phyloP scores from a whole-genome alignment of 1,140 invertebrate genomes.

The Manduca sexta region DNA sequence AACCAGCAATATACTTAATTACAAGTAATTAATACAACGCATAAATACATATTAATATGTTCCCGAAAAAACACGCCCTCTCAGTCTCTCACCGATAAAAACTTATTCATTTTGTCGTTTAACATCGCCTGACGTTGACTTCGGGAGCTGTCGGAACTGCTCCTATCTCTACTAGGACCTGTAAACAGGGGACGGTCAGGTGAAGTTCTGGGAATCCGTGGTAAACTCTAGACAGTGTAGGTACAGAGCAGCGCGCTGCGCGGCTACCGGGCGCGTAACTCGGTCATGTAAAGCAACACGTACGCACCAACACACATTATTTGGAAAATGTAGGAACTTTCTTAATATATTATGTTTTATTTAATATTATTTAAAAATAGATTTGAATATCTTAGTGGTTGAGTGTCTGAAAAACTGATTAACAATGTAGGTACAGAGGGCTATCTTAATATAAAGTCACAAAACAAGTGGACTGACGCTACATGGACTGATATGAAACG shows the following conservation, averaged over 20 bases:
- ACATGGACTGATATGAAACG: constrained; percentile 46
- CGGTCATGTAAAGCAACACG: constrained; percentile 23
- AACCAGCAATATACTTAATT: constrained; percentile 54
- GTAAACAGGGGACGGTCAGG: constrained; percentile 47
- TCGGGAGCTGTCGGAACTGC: constrained; percentile 77
- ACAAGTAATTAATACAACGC: too few species aligned
- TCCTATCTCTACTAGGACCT: constrained; percentile 73
- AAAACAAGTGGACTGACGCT: constrained; percentile 25
- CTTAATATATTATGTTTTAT: too few species aligned
- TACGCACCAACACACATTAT: constrained; percentile 7
- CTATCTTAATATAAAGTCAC: constrained; percentile 8
- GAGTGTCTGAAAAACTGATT: too few species aligned
- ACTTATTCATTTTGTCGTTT: constrained; percentile 95
- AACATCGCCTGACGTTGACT: constrained; percentile 87
- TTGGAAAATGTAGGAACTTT: too few species aligned
- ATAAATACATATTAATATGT: constrained; percentile 34
- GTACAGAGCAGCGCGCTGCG: constrained; percentile 5
- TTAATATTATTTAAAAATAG: too few species aligned
- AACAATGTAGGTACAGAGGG: too few species aligned
- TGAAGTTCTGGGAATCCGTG: constrained; percentile 22
- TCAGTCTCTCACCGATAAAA: constrained; percentile 91
- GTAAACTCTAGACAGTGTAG: too few species aligned
- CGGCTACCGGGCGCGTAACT: constrained; percentile 46
- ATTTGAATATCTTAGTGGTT: too few species aligned
- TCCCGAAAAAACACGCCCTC: constrained; percentile 61